Conservation (phyloP, 1,140 invertebrate species). For the Bombus pascuorum region DNA sequence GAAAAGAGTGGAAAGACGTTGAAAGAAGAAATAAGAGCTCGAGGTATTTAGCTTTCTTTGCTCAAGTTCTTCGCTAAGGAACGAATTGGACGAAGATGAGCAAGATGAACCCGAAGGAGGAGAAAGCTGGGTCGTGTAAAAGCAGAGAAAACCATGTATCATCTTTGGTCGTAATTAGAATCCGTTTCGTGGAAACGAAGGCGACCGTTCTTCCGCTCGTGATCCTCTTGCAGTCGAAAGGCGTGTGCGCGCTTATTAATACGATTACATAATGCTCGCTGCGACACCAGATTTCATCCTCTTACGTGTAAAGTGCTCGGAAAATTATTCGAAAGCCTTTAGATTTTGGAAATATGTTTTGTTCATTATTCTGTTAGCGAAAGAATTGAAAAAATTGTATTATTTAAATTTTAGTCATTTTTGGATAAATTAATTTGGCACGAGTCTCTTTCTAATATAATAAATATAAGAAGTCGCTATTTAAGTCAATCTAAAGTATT, state of each 20-base stretch:
- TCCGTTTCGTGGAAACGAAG: constrained; percentile 68
- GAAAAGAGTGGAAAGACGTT: background rate
- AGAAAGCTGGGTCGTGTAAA: background rate
- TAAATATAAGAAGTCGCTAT: no score
- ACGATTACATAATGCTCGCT: constrained; percentile 56
- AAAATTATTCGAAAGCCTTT: constrained; percentile 43
- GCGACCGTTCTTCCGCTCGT: constrained; percentile 43
- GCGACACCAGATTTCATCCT: constrained; percentile 33
- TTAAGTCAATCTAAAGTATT: no score
- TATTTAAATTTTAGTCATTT: no score
- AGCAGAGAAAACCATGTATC: constrained; percentile 59
- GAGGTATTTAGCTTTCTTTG: constrained; percentile 33
- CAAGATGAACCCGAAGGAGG: background rate
- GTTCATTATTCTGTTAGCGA: background rate
- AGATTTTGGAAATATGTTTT: background rate
- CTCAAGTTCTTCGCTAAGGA: background rate
- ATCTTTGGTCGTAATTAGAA: constrained; percentile 71
- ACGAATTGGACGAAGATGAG: constrained; percentile 25
- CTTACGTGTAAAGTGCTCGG: constrained; percentile 21
- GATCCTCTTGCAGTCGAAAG: constrained; percentile 40
- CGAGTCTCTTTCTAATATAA: no score
- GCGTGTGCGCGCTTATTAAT: constrained; percentile 45
- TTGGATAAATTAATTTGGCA: no score
- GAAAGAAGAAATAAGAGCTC: constrained; percentile 6
- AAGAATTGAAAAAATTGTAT: background rate